phyloP scores from a whole-genome alignment of 1,140 invertebrate genomes.

The Trachymyrmex septentrionalis region DNA sequence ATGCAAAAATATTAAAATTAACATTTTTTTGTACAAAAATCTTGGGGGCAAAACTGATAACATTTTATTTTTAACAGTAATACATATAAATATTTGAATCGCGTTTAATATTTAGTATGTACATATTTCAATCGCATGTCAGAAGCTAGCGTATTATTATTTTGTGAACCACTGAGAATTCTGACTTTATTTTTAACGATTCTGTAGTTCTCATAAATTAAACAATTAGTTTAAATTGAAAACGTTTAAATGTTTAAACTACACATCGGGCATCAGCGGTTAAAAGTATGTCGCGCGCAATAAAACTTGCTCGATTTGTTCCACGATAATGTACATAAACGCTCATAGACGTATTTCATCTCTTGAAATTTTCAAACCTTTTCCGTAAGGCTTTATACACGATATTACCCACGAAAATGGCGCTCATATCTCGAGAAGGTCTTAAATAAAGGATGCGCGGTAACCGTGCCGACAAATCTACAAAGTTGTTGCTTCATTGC shows the following conservation, averaged over 20 bases:
- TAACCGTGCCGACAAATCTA: constrained; percentile 43
- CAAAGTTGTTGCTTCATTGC: constrained; percentile 15
- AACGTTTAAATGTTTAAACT: too few relatives aligned
- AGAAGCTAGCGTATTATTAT: background rate
- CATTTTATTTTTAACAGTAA: too few relatives aligned
- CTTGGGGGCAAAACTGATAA: too few relatives aligned
- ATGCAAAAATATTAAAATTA: too few relatives aligned
- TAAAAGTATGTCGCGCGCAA: constrained; percentile 5
- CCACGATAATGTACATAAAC: background rate
- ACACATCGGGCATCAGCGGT: background rate
- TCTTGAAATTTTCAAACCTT: constrained; percentile 55
- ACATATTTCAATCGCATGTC: background rate
- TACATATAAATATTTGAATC: background rate
- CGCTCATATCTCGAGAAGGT: constrained; percentile 11
- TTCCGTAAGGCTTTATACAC: constrained; percentile 21
- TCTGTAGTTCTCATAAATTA: background rate
- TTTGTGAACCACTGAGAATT: background rate
- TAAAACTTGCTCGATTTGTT: constrained; percentile 17
- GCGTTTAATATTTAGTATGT: background rate
- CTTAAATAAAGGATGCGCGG: constrained; percentile 39
- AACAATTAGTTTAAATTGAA: background rate
- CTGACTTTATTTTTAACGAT: background rate
- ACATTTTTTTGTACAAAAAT: too few relatives aligned
- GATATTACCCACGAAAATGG: constrained; percentile 49
- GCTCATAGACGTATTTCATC: background rate